Evolutionary conservation across 2,888 invertebrate species (phyloP), one percentile per base, ranked within the genome.

Genomic region (Globia sparganii): DNA sequence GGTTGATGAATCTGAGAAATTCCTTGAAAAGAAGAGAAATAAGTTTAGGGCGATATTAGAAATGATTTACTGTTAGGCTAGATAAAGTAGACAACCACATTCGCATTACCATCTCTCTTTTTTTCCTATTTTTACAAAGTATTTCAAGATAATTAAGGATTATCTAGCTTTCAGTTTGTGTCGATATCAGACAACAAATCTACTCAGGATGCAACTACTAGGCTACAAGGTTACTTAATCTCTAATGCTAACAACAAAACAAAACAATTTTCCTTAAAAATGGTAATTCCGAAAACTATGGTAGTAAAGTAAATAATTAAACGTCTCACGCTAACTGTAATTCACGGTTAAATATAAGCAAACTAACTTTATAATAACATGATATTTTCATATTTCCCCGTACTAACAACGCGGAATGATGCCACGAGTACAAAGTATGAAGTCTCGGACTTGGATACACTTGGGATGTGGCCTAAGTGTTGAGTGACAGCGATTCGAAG

Each of bases 371-470:
- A 91, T 90, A 92, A 87, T 92, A 94, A 92, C 92, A 92, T 92
- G 92, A 92, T 94, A 93, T 94, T 94, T 94, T 94, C 92, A 93
- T 94, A 94, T 93, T 93, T 92, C 91, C 89, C 85, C 81, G 90
- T 91, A 92, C 92, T 94, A 94, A 93, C 92, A 93, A 94, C 93
- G 89, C 87, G 89, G 87, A 92, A 92, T 92, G 93, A 92, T 92
- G 93, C 91, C 89, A 91, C 91, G 88, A 86, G 91, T 89, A 92
- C 91, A 90, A 93, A 94, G 93, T 93, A 93, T 91, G 91, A 92
- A 93, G 94, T 92, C 94, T 93, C 87, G 87, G 91, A 91, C 93
- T 92, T 90, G 89, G 91, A 92, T 92, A 92, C 91, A 91, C 91
- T 92, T 90, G 75, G 80, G 80, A 78, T 71, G 66, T 88, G 91